Base-by-base conservation (phyloP, 2,888 invertebrate species). In the Sycophila texana region DNA sequence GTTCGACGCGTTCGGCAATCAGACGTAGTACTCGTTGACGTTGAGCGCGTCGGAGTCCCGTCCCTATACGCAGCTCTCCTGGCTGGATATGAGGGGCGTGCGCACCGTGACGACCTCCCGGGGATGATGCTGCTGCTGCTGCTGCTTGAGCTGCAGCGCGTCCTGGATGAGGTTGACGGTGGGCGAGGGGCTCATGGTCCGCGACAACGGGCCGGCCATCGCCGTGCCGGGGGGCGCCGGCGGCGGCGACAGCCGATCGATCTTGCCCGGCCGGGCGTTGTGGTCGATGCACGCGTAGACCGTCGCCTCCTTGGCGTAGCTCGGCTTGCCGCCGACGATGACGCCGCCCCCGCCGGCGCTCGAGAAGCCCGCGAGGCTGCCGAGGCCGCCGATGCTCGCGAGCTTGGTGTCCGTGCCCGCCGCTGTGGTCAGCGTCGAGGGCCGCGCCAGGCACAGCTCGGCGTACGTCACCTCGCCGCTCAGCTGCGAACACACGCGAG, bases 271-370 rank as follows among this genome's bases (percentile, higher is more conserved):
- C 84, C 92, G 91, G 83, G 93, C 92, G 85, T 92, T 92, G 88
- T 94, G 94, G 85, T 95, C 95, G 90, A 95, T 95, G 91, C 95
- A 94, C 80, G 95, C 95, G 90, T 95, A 95, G 87, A 95, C 93
- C 86, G 94, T 94, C 73, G 94, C 92, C 86, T 95, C 94, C 85
- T 94, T 94, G 82, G 92, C 90, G 91, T 92, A 86, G 91, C 91
- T 89, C 87, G 91, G 92, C 88, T 68, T 73, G 87, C 91, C 89
- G 91, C 92, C 86, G 91, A 87, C 89, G 83, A 78, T 53, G 55
- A 66, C 87, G 91, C 92, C 89, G 87, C 91, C 89, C 91, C 92
- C 86, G 91, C 86, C 89, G 39, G 1, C 89, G 86, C 92, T 86
- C 91, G 86, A 88, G 83, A 87, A 84, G 22, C 86, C 84, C 39